These are phyloP conservation scores for Clistopyga incitator DNA, from an alignment of 2,888 invertebrate genomes.

Conservation along the genomic window DNA sequence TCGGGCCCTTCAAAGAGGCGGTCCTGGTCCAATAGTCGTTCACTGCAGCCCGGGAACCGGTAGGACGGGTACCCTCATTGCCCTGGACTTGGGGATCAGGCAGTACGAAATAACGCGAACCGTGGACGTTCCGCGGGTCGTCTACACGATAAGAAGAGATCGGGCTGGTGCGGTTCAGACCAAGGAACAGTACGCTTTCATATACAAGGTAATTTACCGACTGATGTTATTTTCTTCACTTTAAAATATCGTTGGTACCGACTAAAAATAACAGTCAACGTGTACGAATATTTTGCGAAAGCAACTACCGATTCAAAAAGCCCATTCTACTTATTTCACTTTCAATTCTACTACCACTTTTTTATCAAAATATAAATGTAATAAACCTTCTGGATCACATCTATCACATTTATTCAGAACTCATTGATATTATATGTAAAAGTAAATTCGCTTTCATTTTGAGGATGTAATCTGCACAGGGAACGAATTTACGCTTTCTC, in stretches of 20 bases:
- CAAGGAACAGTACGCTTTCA: slow-evolving; percentile 95
- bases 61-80: slow-evolving; percentile 93
- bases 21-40: slow-evolving; percentile 91
- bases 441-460: neutral
- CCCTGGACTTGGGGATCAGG: slow-evolving; percentile 94
- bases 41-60: slow-evolving; percentile 97
- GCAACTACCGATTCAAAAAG: neutral
- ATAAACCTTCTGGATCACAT: no score
- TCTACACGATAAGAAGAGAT: slow-evolving; percentile 93
- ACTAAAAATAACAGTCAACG: neutral
- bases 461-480: no score
- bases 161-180: slow-evolving; percentile 96
- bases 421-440: no score
- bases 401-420: no score
- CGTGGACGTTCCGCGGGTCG: slow-evolving; percentile 94
- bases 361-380: no score
- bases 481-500: no score
- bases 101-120: slow-evolving; percentile 92
- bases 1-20: slow-evolving; percentile 84
- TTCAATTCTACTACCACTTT: no score
- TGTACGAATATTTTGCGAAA: neutral
- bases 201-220: slow-evolving; percentile 90
- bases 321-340: neutral
- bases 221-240: slow-evolving; percentile 22
- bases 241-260: neutral